Conservation (phyloP, 2,888 invertebrate genomes). For the Yponomeuta cagnagella region DNA sequence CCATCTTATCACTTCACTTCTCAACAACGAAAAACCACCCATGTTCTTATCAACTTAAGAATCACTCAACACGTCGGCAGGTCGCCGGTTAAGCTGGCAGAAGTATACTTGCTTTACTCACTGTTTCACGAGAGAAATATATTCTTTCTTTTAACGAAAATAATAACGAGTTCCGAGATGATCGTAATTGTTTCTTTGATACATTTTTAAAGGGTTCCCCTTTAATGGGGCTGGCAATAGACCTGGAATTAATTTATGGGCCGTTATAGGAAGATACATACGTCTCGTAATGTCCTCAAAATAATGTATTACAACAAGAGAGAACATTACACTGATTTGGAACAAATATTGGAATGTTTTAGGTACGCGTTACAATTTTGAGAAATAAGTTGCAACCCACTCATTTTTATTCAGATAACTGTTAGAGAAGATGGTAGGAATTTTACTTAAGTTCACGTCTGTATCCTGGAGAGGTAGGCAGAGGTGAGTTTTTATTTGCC, state of each 20-base stretch:
- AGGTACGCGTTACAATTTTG: too few species aligned
- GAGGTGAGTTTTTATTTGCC: too few species aligned
- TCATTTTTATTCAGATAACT: too few species aligned
- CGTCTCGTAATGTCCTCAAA: background rate
- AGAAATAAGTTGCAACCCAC: too few species aligned
- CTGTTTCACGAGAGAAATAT: background rate
- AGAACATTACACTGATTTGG: background rate
- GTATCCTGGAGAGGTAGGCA: too few species aligned
- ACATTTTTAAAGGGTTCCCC: conserved; percentile 9
- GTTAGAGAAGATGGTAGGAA: too few species aligned
- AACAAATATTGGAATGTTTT: background rate
- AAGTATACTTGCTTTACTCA: background rate
- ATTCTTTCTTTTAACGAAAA: conserved; percentile 5
- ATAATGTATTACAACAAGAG: background rate
- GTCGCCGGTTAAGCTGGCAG: background rate
- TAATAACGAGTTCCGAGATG: conserved; percentile 10
- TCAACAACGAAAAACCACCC: background rate
- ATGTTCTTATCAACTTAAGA: background rate
- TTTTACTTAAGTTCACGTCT: too few species aligned
- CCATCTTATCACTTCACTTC: background rate
- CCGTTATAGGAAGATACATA: background rate
- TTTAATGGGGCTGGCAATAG: background rate
- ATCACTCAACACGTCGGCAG: background rate
- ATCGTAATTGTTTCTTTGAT: conserved; percentile 13
- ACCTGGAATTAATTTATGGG: background rate